Evolutionary conservation across 2,888 invertebrate species (phyloP).

Genomic region (Thecocarcelia acutangulata): DNA sequence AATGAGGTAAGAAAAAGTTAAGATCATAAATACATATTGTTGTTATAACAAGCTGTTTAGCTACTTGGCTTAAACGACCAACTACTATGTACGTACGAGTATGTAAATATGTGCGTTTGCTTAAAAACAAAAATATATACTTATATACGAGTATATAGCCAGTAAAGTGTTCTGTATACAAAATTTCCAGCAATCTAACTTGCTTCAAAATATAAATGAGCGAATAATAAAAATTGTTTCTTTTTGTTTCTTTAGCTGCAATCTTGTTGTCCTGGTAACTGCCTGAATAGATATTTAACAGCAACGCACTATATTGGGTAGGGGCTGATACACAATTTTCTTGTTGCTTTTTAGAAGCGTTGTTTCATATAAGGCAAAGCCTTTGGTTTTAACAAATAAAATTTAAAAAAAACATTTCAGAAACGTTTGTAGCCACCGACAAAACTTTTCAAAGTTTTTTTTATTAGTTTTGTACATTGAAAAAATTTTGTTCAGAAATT

Average conservation of each 20-base stretch:
- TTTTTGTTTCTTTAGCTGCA: constrained; percentile 14
- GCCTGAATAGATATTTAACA: constrained; percentile 23
- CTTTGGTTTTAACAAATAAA: no score
- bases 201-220: constrained; percentile 3
- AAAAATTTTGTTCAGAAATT: no score
- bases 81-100: not conserved
- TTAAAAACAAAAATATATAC: not conserved
- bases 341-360: no score
- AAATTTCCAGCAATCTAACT: constrained; percentile 31
- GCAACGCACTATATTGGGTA: constrained; percentile 37
- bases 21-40: constrained; percentile 67
- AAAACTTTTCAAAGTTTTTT: no score
- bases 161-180: not conserved
- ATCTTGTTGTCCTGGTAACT: constrained; percentile 40
- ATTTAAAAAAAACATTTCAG: no score
- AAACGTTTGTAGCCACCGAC: no score
- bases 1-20: constrained; percentile 66
- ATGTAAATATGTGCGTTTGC: not conserved
- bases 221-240: constrained; percentile 10
- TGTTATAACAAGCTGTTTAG: constrained; percentile 55
- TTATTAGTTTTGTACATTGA: no score
- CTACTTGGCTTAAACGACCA: constrained; percentile 38
- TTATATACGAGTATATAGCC: not conserved
- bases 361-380: no score
- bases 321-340: no score